Evolutionary conservation across 2,113 vertebrate species (phyloP).

Genomic region (Tor tambroides): DNA sequence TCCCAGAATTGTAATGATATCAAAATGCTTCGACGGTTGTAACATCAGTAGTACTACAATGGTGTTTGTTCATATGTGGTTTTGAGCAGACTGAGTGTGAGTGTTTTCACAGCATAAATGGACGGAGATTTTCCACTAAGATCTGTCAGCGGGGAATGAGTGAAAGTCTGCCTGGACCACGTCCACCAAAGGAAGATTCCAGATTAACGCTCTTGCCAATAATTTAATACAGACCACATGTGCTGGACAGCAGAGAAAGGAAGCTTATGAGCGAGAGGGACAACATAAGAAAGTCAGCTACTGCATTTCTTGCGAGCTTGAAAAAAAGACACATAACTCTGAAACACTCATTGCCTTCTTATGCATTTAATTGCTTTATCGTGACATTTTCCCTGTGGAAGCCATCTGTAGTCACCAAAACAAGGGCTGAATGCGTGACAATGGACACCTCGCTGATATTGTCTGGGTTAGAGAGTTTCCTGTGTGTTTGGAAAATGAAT

Average conservation of each 20-base stretch:
- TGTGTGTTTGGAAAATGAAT: constrained; percentile 48
- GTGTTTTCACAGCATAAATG: constrained; percentile 82
- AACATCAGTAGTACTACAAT: constrained; percentile 59
- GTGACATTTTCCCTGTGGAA: not conserved
- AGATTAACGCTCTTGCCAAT: constrained; percentile 74
- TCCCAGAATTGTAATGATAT: not conserved
- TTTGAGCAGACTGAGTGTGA: constrained; percentile 68
- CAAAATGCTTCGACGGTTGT: not conserved
- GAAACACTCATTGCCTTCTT: not conserved
- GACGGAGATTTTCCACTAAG: constrained; percentile 83
- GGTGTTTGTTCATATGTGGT: constrained; percentile 66
- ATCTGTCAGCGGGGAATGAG: constrained; percentile 82
- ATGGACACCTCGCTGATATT: not conserved
- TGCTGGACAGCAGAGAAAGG: constrained; percentile 71
- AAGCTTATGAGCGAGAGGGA: constrained; percentile 70
- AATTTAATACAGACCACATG: constrained; percentile 85
- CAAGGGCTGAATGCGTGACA: not conserved
- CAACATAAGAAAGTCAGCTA: constrained; percentile 63
- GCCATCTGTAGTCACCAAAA: not conserved
- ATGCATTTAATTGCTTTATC: constrained; percentile 4
- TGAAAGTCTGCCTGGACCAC: constrained; percentile 85
- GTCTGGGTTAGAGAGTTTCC: not conserved
- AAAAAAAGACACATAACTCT: constrained; percentile 45
- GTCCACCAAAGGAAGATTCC: constrained; percentile 80
- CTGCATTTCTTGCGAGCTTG: constrained; percentile 59